phyloP scores from a whole-genome alignment of 2,888 invertebrate species.

The Antheraea assamensis region DNA sequence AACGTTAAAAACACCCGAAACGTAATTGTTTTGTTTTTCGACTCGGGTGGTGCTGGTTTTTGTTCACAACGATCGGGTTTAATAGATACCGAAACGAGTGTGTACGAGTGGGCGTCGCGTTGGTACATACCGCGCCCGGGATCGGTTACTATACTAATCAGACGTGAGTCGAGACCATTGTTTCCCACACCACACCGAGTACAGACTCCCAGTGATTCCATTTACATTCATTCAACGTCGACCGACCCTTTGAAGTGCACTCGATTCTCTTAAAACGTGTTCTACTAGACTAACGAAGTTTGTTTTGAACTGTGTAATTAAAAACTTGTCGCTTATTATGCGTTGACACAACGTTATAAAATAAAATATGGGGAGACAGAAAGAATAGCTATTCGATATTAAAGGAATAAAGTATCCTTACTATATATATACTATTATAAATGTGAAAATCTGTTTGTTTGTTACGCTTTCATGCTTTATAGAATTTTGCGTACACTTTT shows the following conservation, averaged over 20 bases:
- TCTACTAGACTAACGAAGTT: conserved; percentile 31
- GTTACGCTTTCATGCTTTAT: no score
- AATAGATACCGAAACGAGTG: conserved; percentile 35
- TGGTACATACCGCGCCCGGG: conserved; percentile 27
- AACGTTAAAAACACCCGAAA: conserved; percentile 22
- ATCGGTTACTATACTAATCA: conserved; percentile 47
- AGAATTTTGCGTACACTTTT: no score
- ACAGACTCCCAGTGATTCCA: conserved; percentile 60
- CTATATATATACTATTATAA: no score
- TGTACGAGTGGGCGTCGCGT: conserved; percentile 41
- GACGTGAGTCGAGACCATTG: conserved; percentile 48
- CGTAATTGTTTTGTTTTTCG: conserved; percentile 35
- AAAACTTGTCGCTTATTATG: not conserved
- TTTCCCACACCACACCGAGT: conserved; percentile 55
- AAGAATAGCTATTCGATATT: no score
- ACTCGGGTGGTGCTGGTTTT: conserved; percentile 26
- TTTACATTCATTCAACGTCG: conserved; percentile 54
- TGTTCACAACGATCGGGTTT: conserved; percentile 37
- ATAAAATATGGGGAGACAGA: no score
- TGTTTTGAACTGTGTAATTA: conserved; percentile 24
- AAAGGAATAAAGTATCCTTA: no score
- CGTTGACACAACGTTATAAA: not conserved
- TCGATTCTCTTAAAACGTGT: conserved; percentile 38
- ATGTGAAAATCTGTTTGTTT: no score
- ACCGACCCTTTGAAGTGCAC: conserved; percentile 39